phyloP scores from a whole-genome alignment of 1,140 invertebrate species.

The Cydia splendana region DNA sequence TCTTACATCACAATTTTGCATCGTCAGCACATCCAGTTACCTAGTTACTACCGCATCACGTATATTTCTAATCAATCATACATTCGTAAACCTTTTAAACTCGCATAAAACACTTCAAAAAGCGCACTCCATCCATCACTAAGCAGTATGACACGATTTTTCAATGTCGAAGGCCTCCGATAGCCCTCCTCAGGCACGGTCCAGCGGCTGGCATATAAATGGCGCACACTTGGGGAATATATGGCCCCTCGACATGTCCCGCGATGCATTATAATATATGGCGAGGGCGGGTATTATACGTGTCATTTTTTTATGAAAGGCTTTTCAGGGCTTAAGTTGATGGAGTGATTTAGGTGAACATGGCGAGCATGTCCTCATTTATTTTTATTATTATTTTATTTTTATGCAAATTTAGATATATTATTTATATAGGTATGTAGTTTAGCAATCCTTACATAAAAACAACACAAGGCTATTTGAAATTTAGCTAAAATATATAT shows the following conservation, averaged over 20 bases:
- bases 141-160: slow-evolving; percentile 57
- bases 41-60: not conserved
- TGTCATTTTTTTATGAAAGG: slow-evolving; percentile 39
- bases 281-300: slow-evolving; percentile 44
- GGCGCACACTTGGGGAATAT: slow-evolving; percentile 51
- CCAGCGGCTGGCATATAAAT: slow-evolving; percentile 70
- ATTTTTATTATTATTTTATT: not conserved
- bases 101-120: slow-evolving; percentile 5
- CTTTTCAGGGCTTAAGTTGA: slow-evolving; percentile 30
- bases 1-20: no score
- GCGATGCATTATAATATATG: slow-evolving; percentile 68
- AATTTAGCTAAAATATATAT: no score
- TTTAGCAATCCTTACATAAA: no score
- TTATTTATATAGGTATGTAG: no score
- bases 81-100: slow-evolving; percentile 10
- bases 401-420: no score
- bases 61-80: not conserved
- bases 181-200: slow-evolving; percentile 62
- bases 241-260: slow-evolving; percentile 64
- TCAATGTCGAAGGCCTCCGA: slow-evolving; percentile 67
- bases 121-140: slow-evolving; percentile 11
- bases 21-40: no score
- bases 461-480: no score
- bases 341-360: slow-evolving; percentile 36
- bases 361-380: not conserved